These are phyloP conservation scores for Episyrphus balteatus DNA, from an alignment of 1,140 invertebrate species.

Conservation along the genomic window DNA sequence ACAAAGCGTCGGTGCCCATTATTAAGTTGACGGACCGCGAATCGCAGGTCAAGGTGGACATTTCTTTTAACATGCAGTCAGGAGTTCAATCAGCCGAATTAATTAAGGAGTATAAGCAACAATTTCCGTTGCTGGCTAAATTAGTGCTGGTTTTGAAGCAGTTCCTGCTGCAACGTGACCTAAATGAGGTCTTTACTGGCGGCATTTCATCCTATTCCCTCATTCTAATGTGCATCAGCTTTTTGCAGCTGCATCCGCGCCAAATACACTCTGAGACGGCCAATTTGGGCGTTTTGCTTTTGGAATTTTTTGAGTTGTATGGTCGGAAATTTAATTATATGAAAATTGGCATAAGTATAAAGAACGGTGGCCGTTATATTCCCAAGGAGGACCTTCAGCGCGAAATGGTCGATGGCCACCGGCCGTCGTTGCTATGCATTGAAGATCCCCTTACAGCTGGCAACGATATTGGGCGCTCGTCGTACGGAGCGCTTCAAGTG, in stretches of 20 bases:
- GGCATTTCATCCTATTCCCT: constrained; percentile 98
- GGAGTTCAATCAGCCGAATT: constrained; percentile 90
- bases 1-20: constrained; percentile 95
- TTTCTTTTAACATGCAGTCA: constrained; percentile 96
- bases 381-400: constrained; percentile 88
- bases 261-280: constrained; percentile 48
- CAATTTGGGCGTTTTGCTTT: constrained; percentile 88
- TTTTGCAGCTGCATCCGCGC: constrained; percentile 66
- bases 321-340: constrained; percentile 94
- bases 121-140: constrained; percentile 80
- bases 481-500: constrained; percentile 82
- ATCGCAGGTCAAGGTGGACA: constrained; percentile 91
- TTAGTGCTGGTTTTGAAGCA: constrained; percentile 96
- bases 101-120: constrained; percentile 72
- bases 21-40: constrained; percentile 93
- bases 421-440: constrained; percentile 88
- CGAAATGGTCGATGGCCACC: constrained; percentile 86
- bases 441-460: constrained; percentile 93
- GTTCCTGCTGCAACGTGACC: constrained; percentile 90
- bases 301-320: constrained; percentile 97
- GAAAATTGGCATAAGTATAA: constrained; percentile 87
- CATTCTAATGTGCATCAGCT: constrained; percentile 96
- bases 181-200: constrained; percentile 97
- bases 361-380: constrained; percentile 87
- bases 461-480: constrained; percentile 95